Evolutionary conservation across 92 coral and sea anemone genomes (phyloP), one percentile per base, ranked within the genome.

Genomic region (Chrysogorgia sp.): DNA sequence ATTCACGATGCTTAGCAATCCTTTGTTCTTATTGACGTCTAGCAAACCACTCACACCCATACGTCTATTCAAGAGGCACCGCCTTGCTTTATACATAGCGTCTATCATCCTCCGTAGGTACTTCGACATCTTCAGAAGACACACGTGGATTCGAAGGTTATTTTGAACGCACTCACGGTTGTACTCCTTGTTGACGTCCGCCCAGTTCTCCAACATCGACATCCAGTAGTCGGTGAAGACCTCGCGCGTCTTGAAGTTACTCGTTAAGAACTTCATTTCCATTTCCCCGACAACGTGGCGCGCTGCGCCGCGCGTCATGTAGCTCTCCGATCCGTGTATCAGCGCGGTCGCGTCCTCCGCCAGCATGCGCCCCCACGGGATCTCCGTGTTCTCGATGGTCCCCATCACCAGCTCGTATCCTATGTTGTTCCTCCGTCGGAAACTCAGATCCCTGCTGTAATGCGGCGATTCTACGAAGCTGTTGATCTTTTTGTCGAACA

Each of bases 241-340:
- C 83, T 15, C 87, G 85, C 26, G 90, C 96, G 17, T 92, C 96
- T 7, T 81, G 84, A 10, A 90, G 83, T 60, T 87, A 90, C 52
- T 85, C 84, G 2, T 88, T 92, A 68, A 85, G 92, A 28, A 89
- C 92, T 2, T 91, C 47, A 64, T 20, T 12, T 79, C 82, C 34
- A 87, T 45, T 10, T 29, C 70, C 8, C 85, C 48, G 25, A 65
- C 34, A 19, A 35, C 80, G 2, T 81, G 77, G 23, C 81, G 57
- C 30, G 78, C 23, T 29, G 63, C 63, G 2, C 63, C 17, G 7
- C 31, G 63, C 65, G 77, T 83, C 77, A 57, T 23, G 34, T 80
- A 60, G 1, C 26, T 34, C 19, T 76, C 55, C 4, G 81, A 70
- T 1, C 64, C 79, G 40, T 49, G 53, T 0, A 74, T 22, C 7